Evolutionary conservation across 2,888 invertebrate genomes (phyloP).

Genomic region (Microplitis deprimator): DNA sequence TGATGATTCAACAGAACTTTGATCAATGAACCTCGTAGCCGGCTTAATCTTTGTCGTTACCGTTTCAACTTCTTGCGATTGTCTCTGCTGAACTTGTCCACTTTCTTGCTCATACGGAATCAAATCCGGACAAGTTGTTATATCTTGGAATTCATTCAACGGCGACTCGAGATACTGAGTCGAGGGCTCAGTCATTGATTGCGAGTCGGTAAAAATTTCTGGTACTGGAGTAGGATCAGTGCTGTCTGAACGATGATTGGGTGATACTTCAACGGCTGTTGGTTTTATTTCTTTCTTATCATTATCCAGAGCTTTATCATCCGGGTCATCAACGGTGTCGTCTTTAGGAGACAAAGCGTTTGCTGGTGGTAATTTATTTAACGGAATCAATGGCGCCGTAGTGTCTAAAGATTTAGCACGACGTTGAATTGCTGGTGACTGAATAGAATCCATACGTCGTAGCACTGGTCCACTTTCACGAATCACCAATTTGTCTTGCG

Average conservation of each 20-base stretch:
- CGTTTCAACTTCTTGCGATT: conserved; percentile 16
- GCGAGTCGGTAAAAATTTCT: conserved; percentile 64
- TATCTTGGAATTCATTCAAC: conserved; percentile 66
- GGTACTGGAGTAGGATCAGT: conserved; percentile 65
- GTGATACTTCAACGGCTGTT: conserved; percentile 57
- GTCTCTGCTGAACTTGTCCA: conserved; percentile 37
- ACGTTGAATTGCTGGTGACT: conserved; percentile 82
- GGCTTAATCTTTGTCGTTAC: conserved; percentile 55
- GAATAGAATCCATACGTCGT: conserved; percentile 83
- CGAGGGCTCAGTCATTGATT: conserved; percentile 67
- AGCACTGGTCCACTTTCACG: conserved; percentile 87
- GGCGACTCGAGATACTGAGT: conserved; percentile 67
- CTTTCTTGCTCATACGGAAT: conserved; percentile 63
- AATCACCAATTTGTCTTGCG: conserved; percentile 84
- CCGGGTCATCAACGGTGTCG: conserved; percentile 83
- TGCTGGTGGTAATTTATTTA: conserved; percentile 82
- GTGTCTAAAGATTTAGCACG: conserved; percentile 89
- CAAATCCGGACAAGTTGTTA: conserved; percentile 59
- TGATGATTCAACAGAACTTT: conserved; percentile 66
- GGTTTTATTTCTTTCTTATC: conserved; percentile 71
- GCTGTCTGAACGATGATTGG: conserved; percentile 65
- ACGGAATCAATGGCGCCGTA: conserved; percentile 81
- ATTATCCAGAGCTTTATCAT: conserved; percentile 74
- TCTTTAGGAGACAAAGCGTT: conserved; percentile 92
- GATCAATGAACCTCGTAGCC: conserved; percentile 64